Evolutionary conservation across 1,140 invertebrate genomes (phyloP), one percentile per base, ranked within the genome.

Genomic region (Oppia nitens): DNA sequence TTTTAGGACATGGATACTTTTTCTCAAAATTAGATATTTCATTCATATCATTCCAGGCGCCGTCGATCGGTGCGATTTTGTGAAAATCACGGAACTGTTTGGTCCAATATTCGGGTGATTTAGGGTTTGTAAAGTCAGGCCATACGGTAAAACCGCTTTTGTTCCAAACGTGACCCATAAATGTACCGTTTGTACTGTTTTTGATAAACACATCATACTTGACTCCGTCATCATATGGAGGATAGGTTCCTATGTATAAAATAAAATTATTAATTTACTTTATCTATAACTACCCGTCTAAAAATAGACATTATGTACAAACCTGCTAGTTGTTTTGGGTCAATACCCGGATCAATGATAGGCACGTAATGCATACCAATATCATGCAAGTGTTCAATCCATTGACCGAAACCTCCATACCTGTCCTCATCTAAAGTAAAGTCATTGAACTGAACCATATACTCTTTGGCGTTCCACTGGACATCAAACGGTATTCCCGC

Each of bases 111-210:
- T 77, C 68, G 1, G 77, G 73, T 0, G 80, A 76, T 51, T 81
- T 80, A 0, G 85, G 84, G 72, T 88, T 77, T 3, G 83, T 86
- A 67, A 91, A 91, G 72, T 93, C 88, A 0, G 86, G 85, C 77
- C 81, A 91, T 12, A 83, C 81, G 21, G 64, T 67, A 9, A 9
- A 9, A 29, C 21, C 59, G 20, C 48, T 53, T 40, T 40, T 26
- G 47, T 55, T 63, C 64, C 61, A 70, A 12, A 68, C 66, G 28
- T 66, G 64, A 56, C 60, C 66, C 24, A 48, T 14, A 28, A 67
- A 60, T n/a, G 61, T 58, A 1, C 29, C 21, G 12, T 63, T 64
- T 51, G 64, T 63, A 1, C 57, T n/a, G 25, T 66, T 63, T 48
- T 68, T 71, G 26, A 73, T 60, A 48, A 66, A 71, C 27, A 71